Base-by-base conservation (phyloP, 2,888 invertebrate genomes). In the Sepiola atlantica region DNA sequence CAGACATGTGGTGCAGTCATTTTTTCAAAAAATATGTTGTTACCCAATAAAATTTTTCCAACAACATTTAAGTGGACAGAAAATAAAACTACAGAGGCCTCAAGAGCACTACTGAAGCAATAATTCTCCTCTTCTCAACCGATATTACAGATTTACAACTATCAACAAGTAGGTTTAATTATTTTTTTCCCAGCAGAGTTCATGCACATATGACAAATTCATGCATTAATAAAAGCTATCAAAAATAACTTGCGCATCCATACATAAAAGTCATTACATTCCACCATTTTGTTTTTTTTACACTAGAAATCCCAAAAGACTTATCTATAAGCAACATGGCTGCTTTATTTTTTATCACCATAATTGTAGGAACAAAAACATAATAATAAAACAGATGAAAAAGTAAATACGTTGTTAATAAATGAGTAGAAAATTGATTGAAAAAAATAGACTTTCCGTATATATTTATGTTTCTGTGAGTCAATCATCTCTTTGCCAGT, bases 251-350 rank as follows among this genome's bases (percentile, higher is more conserved):
- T 77, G n/a, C 3, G 1, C 77, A 77, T 77, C n/a, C n/a, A 77
- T 16, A 32, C n/a, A 77, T n/a, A 14, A 77, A n/a, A 77, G 32
- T 77, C n/a, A n/a, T 77, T 77, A 77, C n/a, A 77, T 77, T 77
- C 77, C n/a, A 77, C 16, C 77, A 77, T n/a, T 12, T 45, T 45
- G 4, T 45, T 45, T 45, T 45, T 32, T 77, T 77, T 77, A 77
- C 77, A 77, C n/a, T 77, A 77, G 1, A 77, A 77, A 77, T 77
- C n/a, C 77, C 77, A n/a, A n/a, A 16, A n/a, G 77, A 77, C n/a
- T 77, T 77, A 77, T 77, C 77, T 77, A 77, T 77, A n/a, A 77
- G 16, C n/a, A 77, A 77, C n/a, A 77, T 77, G 77, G 77, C 77
- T 77, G 14, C n/a, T 77, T 12, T n/a, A 77, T 77, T 32, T n/a